These are phyloP conservation scores for Pseudolycoriella hygida DNA, from an alignment of 2,888 invertebrate species.

Conservation along the genomic window DNA sequence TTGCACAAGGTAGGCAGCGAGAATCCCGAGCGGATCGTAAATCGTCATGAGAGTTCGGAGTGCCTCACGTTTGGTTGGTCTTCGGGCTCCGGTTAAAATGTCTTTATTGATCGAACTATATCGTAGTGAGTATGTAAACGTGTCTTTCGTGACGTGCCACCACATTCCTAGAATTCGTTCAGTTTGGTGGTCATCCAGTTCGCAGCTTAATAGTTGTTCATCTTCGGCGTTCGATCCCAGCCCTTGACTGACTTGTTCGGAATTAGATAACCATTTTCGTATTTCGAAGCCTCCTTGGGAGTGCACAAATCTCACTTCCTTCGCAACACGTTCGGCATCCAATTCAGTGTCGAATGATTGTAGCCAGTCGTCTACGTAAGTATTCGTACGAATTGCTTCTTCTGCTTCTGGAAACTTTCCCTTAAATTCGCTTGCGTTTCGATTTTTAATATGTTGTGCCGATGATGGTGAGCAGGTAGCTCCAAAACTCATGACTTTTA, in stretches of 20 bases:
- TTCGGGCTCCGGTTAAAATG: not conserved
- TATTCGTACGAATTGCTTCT: not conserved
- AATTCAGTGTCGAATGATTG: not conserved
- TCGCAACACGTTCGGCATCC: not conserved
- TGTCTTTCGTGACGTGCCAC: not conserved
- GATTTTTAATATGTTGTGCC: not conserved
- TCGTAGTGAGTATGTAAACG: not conserved
- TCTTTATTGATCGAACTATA: not conserved
- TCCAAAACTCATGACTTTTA: not conserved
- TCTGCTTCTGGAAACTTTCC: not conserved
- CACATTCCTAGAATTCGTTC: not conserved
- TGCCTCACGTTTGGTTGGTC: not conserved
- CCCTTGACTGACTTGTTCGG: not conserved
- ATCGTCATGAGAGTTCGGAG: not conserved
- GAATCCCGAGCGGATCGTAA: conserved; percentile 7
- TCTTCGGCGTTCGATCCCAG: not conserved
- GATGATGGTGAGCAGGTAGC: too few species aligned
- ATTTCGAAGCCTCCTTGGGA: not conserved
- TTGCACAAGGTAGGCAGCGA: too few species aligned
- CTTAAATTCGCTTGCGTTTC: not conserved
- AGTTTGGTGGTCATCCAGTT: not conserved
- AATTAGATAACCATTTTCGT: not conserved
- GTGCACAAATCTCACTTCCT: not conserved
- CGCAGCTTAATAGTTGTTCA: not conserved
- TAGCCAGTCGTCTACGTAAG: too few species aligned